Base-by-base conservation (phyloP, 1,140 invertebrate species). In the Zaprionus lachaisei region DNA sequence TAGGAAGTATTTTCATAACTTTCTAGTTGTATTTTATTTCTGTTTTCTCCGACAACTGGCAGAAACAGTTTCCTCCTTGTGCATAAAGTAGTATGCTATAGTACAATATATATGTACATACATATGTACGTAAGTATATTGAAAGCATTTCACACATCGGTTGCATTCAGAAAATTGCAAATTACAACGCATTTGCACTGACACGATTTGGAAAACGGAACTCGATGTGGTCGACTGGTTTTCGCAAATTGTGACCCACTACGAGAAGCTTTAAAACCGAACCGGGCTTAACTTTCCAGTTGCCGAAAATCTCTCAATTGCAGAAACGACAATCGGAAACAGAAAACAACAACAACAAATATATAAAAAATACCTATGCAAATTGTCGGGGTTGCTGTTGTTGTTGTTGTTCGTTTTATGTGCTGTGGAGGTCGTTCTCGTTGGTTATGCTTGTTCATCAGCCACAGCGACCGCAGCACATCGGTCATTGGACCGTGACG, bases 401-500 rank as follows among this genome's bases (percentile, higher is more conserved):
- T 38, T 62, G 11, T 41, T 34, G 58, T 38, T 62, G 26, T 74
- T 41, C 55, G 56, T 81, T 82, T 87, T 68, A 80, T 86, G 72
- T 69, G 66, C 75, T 83, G 85, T 84, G 78, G 84, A 87, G 84
- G 84, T 87, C 84, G 84, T 84, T 89, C 85, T 84, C 78, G 84
- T 72, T 81, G 80, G 78, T 79, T 87, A 84, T 89, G 84, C 81
- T 81, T 73, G 68, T 71, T 80, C 83, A 89, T 81, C 72, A 51
- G 67, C 68, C 54, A 63, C 76, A 62, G 63, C 38, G 60, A 60
- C 28, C 82, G 77, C 83, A 80, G 77, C 80, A 80, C 81, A 81
- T 84, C 84, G 84, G 84, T 87, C 84, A 87, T 84, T 87, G 84
- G 84, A 87, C 84, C 85, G 85, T 72, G 71, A 77, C 80, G 60